Conservation (phyloP, 2,797 vertebrate species). For the Pampus argenteus region DNA sequence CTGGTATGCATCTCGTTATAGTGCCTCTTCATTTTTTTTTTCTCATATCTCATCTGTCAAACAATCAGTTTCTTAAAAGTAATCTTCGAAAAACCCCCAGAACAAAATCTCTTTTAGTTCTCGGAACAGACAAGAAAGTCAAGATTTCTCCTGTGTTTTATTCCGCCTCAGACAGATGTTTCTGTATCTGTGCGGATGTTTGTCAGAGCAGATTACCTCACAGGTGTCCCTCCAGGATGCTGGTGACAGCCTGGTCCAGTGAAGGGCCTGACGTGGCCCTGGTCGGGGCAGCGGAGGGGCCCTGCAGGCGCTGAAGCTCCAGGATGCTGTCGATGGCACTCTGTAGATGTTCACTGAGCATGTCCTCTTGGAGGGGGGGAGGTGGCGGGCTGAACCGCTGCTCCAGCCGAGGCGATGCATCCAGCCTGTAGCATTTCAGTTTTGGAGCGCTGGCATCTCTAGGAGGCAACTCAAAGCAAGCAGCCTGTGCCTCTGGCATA, state of each 20-base stretch:
- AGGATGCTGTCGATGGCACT: conserved; percentile 90
- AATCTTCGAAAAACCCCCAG: conserved; percentile 52
- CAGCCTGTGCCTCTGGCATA: conserved; percentile 54
- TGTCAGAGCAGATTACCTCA: conserved; percentile 61
- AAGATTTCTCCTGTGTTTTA: background rate
- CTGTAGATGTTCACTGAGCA: conserved; percentile 87
- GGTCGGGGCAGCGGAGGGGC: conserved; percentile 67
- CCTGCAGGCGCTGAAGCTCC: conserved; percentile 88
- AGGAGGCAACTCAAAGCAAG: conserved; percentile 52
- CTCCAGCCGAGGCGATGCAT: conserved; percentile 61
- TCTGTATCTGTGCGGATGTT: conserved; percentile 14
- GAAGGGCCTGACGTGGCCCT: conserved; percentile 66
- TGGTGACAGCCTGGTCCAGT: conserved; percentile 84
- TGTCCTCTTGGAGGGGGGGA: conserved; percentile 78
- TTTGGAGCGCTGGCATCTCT: conserved; percentile 74
- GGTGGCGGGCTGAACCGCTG: conserved; percentile 59
- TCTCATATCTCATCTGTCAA: conserved; percentile 33
- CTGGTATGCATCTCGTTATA: conserved; percentile 74
- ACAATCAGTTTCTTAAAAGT: conserved; percentile 53
- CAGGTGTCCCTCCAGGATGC: conserved; percentile 83
- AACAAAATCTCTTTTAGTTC: conserved; percentile 23
- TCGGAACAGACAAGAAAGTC: conserved; percentile 50
- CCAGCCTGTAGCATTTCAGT: conserved; percentile 77
- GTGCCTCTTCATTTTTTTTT: conserved; percentile 61
- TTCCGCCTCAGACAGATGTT: conserved; percentile 31